phyloP scores from a whole-genome alignment of 2,888 invertebrate species.

The Hydraecia micacea region DNA sequence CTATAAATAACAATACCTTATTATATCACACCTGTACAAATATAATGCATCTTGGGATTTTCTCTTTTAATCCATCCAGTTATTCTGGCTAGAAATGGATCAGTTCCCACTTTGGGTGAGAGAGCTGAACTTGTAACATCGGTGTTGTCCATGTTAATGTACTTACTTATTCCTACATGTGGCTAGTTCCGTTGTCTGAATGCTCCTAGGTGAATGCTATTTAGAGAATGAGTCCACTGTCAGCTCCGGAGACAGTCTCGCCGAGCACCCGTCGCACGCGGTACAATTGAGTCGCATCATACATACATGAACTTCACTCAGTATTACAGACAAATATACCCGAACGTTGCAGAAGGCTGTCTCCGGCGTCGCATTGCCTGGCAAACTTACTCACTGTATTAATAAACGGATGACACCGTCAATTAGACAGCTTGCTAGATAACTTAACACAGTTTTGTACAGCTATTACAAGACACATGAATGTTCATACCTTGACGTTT shows the following conservation, averaged over 20 bases:
- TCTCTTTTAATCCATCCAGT: slow-evolving; percentile 90
- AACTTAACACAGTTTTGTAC: slow-evolving; percentile 73
- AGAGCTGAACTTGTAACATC: slow-evolving; percentile 87
- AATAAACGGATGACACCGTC: slow-evolving; percentile 77
- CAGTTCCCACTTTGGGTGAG: slow-evolving; percentile 92
- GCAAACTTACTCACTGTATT: slow-evolving; percentile 69
- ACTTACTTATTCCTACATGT: slow-evolving; percentile 79
- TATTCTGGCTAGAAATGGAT: slow-evolving; percentile 92
- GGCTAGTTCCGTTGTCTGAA: slow-evolving; percentile 88
- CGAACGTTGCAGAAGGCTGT: slow-evolving; percentile 73
- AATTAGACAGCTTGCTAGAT: slow-evolving; percentile 84
- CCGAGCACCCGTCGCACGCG: slow-evolving; percentile 46
- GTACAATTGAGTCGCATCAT: slow-evolving; percentile 29
- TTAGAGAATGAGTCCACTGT: slow-evolving; percentile 85
- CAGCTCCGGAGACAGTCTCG: slow-evolving; percentile 84
- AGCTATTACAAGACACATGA: slow-evolving; percentile 69
- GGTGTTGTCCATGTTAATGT: slow-evolving; percentile 87
- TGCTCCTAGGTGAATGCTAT: slow-evolving; percentile 89
- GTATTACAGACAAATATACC: slow-evolving; percentile 33
- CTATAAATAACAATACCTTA: slow-evolving; percentile 55
- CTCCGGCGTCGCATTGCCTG: slow-evolving; percentile 82
- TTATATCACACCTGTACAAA: slow-evolving; percentile 67
- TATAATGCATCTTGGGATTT: slow-evolving; percentile 87
- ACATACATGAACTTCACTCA: slow-evolving; percentile 39
- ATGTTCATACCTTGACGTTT: slow-evolving; percentile 77